Base-by-base conservation (phyloP, 2,888 invertebrate species). In the Dione vanillae region DNA sequence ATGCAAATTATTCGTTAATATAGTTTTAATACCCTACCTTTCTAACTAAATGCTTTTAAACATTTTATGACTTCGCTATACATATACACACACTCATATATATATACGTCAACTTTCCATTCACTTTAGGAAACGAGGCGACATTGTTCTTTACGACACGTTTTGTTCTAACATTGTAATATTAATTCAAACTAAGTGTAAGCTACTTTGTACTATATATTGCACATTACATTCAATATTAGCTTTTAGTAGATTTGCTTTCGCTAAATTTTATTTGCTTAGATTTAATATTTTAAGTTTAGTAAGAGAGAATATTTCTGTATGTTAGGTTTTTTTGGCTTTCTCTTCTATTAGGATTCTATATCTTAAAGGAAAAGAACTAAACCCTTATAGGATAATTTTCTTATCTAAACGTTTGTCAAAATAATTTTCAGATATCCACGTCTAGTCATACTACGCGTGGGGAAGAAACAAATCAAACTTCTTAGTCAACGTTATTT, bases 71-170 rank as follows among this genome's bases (percentile, higher is more conserved):
- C 20, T 20, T 40, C 20, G 35, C 45, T 66, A 14, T 35, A 59
- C n/a, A n/a, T n/a, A n/a, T n/a, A n/a, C n/a, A n/a, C n/a, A n/a
- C n/a, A n/a, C n/a, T n/a, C n/a, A n/a, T n/a, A n/a, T n/a, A n/a
- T 27, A 59, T 37, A 52, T 47, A 40, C 45, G 58, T 41, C 14
- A 27, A 43, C 11, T 43, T 65, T 54, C 37, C 37, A 35, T 58
- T 47, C 27, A 37, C 43, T 61, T 47, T 47, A 67, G 40, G 49
- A 58, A 58, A 56, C 37, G 19, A 67, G 35, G 27, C 37, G 35
- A 67, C 67, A 59, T 67, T 67, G 59, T 59, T 49, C 40, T 67
- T 67, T 67, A 67, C 67, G 49, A 41, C 49, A 16, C n/a, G 8
- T 35, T 64, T 37, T 37, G 19, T 47, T 35, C 37, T 5, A n/a